Evolutionary conservation across 2,797 vertebrate species (phyloP), one percentile per base, ranked within the genome.

Genomic region (Uromys caudimaculatus): DNA sequence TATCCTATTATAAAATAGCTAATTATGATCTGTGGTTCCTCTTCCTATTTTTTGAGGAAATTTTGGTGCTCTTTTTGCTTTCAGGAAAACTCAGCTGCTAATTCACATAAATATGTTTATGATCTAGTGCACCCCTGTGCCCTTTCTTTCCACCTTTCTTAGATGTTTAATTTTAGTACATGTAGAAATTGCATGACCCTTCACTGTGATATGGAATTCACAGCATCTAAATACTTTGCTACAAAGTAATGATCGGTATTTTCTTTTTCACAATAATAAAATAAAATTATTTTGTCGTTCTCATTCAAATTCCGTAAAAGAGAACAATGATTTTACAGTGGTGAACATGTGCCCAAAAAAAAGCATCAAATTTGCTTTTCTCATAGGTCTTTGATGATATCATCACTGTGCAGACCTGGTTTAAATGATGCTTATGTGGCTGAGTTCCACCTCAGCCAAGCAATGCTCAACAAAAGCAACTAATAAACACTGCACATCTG

Each of bases 1-100:
- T 0, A 0, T 77, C 81, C 60, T 94, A 83, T 93, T 95, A 83
- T 90, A 62, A 92, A 95, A 92, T 6, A 94, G 62, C 95, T 95
- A 67, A 95, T 97, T 91, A 85, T 85, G n/a, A 54, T 58, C 71
- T 86, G 1, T 89, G 13, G 50, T 69, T 97, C 84, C 41, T 96
- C 47, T 96, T 96, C 95, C n/a, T 23, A 54, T 91, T 76, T 78
- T 96, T 85, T 24, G 89, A 94, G 94, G 24, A 90, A 82, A 84
- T 75, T 56, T 89, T 92, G 13, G 76, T 83, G 3, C n/a, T 11
- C 17, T 69, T 78, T 96, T 77, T 85, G 21, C 91, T 67, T 69
- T 19, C 78, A 82, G 44, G 73, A 69, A 6, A 94, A 27, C 32
- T 88, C 92, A 44, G 44, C 41, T 95, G 85, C 24, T 89, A 73